Conservation (phyloP, 2,797 vertebrate genomes). For the Pseudomugil tenellus region DNA sequence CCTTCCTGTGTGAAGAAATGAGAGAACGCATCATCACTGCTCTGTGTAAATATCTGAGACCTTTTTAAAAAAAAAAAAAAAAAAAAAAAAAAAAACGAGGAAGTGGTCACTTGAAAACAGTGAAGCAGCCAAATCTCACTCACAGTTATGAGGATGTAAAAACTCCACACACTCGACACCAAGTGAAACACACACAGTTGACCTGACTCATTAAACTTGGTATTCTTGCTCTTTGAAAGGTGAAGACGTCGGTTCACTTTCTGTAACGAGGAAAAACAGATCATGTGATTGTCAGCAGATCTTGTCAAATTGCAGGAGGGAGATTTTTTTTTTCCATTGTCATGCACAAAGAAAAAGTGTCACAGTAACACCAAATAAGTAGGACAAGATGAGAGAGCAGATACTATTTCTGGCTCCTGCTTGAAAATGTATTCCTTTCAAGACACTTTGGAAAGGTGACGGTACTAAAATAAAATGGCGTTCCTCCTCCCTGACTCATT, state of each 20-base stretch:
- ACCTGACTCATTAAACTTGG: conserved; percentile 96
- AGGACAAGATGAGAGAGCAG: conserved; percentile 37
- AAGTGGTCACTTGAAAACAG: neutral
- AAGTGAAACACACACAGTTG: conserved; percentile 95
- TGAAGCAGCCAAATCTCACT: conserved; percentile 55
- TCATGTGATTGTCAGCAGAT: conserved; percentile 16
- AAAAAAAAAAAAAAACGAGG: no score
- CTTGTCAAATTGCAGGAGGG: neutral
- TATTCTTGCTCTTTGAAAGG: conserved; percentile 98
- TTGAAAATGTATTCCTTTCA: conserved; percentile 47
- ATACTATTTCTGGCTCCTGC: conserved; percentile 45
- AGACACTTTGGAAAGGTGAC: conserved; percentile 34
- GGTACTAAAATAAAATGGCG: conserved; percentile 49
- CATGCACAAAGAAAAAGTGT: conserved; percentile 40
- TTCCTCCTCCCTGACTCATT: conserved; percentile 45
- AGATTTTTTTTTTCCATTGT: conserved; percentile 17
- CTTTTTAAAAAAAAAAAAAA: no score
- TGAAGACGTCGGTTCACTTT: conserved; percentile 97
- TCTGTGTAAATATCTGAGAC: neutral
- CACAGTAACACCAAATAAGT: conserved; percentile 28
- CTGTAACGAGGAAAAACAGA: conserved; percentile 72
- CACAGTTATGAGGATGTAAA: conserved; percentile 91
- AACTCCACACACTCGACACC: conserved; percentile 91
- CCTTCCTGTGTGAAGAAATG: conserved; percentile 85
- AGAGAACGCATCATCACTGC: neutral